Evolutionary conservation across 2,888 invertebrate genomes (phyloP).

Genomic region (Liopterus haemorrhoidalis): DNA sequence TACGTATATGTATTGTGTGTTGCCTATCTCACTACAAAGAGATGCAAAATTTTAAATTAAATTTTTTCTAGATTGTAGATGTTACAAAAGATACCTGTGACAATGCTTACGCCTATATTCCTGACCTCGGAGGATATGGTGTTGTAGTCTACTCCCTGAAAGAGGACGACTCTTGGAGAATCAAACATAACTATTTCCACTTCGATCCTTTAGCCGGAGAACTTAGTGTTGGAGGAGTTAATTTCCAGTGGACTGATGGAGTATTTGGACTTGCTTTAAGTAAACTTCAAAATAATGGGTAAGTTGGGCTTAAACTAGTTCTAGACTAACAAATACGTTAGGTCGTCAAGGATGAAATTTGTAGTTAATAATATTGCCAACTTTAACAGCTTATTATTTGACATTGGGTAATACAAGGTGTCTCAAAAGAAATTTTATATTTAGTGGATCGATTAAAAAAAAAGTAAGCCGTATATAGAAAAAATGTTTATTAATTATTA

Average conservation of each 20-base stretch:
- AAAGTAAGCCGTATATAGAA: too few species aligned
- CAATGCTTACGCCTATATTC: constrained; percentile 69
- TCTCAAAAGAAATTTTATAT: too few species aligned
- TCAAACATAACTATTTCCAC: constrained; percentile 76
- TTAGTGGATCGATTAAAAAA: too few species aligned
- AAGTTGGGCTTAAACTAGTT: too few species aligned
- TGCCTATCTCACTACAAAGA: background rate
- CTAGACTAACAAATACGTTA: too few species aligned
- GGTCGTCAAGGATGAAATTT: too few species aligned
- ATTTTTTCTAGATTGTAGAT: constrained; percentile 59
- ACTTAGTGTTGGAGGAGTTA: constrained; percentile 68
- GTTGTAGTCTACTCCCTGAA: constrained; percentile 71
- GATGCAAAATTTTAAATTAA: constrained; percentile 1
- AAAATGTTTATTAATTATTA: too few species aligned
- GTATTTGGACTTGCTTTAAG: constrained; percentile 69
- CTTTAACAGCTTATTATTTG: too few species aligned
- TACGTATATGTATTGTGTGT: background rate
- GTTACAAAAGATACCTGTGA: constrained; percentile 63
- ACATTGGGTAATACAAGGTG: too few species aligned
- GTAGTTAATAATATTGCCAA: too few species aligned
- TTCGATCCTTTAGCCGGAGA: constrained; percentile 74
- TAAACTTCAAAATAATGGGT: constrained; percentile 50
- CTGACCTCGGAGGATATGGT: constrained; percentile 70
- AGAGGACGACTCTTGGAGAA: constrained; percentile 70
- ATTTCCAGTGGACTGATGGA: constrained; percentile 84